Evolutionary conservation across 2,888 invertebrate species (phyloP).

Genomic region (Alloscopus bannaensis): DNA sequence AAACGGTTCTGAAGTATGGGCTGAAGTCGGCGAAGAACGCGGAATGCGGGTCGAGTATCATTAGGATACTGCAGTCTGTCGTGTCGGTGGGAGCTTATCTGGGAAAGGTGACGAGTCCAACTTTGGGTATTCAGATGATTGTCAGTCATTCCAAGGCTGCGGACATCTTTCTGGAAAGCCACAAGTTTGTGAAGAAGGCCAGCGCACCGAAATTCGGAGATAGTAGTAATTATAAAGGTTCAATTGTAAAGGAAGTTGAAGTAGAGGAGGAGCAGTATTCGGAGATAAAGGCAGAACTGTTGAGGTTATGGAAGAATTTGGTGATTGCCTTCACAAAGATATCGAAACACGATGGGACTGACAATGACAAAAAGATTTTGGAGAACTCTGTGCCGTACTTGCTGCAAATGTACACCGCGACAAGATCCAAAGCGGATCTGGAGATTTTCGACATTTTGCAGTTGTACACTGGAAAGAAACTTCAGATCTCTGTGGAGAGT

Average conservation of each 20-base stretch:
- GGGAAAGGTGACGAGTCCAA: slow-evolving; percentile 40
- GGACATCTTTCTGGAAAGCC: slow-evolving; percentile 61
- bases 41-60: slow-evolving; percentile 17
- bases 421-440: slow-evolving; percentile 51
- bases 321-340: slow-evolving; percentile 46
- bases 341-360: slow-evolving; percentile 49
- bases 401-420: slow-evolving; percentile 64
- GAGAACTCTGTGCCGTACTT: slow-evolving; percentile 63
- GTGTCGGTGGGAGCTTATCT: slow-evolving; percentile 15
- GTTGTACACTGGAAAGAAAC: slow-evolving; percentile 49
- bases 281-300: slow-evolving; percentile 51
- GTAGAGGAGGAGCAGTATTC: slow-evolving; percentile 24
- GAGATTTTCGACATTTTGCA: slow-evolving; percentile 63
- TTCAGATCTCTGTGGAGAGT: slow-evolving; percentile 51
- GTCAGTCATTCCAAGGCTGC: slow-evolving; percentile 61
- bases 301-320: slow-evolving; percentile 54
- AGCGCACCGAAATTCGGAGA: not conserved
- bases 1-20: slow-evolving; percentile 57
- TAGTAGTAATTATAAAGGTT: too few species aligned
- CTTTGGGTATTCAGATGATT: slow-evolving; percentile 66
- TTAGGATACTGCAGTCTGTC: slow-evolving; percentile 39
- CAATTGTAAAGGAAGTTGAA: too few species aligned
- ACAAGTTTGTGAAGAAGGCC: slow-evolving; percentile 22
- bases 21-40: slow-evolving; percentile 48
- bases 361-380: slow-evolving; percentile 60